These are phyloP conservation scores for Rhodinocichla rosea DNA, from an alignment of 2,113 vertebrate genomes.

Conservation along the genomic window DNA sequence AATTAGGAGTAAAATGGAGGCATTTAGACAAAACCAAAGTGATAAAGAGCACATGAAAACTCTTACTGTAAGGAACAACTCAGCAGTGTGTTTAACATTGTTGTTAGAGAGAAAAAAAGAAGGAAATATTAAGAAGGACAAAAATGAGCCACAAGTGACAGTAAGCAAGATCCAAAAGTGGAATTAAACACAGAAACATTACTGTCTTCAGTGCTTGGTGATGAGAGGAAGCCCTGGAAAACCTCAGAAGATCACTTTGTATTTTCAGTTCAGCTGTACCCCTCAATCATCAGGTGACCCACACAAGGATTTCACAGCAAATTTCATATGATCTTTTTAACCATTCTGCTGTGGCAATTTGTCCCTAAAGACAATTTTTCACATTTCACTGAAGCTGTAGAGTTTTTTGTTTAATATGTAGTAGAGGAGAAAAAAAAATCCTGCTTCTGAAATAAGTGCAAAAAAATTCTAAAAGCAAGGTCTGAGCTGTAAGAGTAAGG, in stretches of 20 bases:
- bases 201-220: neutral
- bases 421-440: neutral
- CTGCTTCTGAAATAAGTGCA: neutral
- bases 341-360: neutral
- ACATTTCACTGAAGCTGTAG: neutral
- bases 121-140: neutral
- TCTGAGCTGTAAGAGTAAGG: neutral
- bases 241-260: accelerated
- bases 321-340: neutral
- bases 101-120: neutral
- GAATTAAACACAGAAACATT: neutral
- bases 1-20: neutral
- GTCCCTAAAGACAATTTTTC: neutral
- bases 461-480: neutral
- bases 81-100: neutral
- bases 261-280: neutral
- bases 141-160: neutral
- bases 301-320: neutral
- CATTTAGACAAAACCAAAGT: neutral
- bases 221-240: neutral
- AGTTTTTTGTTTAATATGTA: neutral
- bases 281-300: neutral
- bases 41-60: neutral
- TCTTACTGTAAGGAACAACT: neutral
- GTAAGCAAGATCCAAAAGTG: neutral